phyloP scores from a whole-genome alignment of 2,888 invertebrate genomes.

The Gnatocerus cornutus region DNA sequence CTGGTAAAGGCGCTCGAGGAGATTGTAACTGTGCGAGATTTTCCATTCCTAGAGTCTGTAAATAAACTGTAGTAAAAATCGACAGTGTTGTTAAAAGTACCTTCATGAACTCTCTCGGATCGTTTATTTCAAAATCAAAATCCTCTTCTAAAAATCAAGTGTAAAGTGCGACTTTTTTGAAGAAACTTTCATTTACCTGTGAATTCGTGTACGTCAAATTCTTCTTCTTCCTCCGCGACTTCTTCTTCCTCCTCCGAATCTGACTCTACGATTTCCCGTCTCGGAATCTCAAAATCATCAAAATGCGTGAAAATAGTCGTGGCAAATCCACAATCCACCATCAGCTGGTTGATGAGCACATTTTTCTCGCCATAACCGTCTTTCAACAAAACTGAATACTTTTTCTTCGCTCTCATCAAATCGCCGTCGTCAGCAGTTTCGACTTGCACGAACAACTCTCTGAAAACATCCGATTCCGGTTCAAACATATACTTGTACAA shows the following conservation, averaged over 20 bases:
- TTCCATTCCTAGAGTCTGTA: not conserved
- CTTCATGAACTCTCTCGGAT: constrained; percentile 48
- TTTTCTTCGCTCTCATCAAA: constrained; percentile 69
- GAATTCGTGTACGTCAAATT: not conserved
- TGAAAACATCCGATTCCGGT: constrained; percentile 67
- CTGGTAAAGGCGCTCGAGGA: not conserved
- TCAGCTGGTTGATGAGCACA: constrained; percentile 71
- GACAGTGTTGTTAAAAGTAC: not conserved
- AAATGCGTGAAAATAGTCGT: constrained; percentile 53
- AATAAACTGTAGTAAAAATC: not conserved
- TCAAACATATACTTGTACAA: constrained; percentile 72
- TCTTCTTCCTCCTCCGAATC: constrained; percentile 39
- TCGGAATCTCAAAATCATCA: constrained; percentile 56
- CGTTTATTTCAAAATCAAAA: constrained; percentile 50
- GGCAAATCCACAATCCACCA: constrained; percentile 74
- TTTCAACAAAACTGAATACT: constrained; percentile 72
- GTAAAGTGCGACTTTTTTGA: no score
- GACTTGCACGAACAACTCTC: constrained; percentile 71
- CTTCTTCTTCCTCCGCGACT: not conserved
- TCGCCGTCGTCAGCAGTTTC: constrained; percentile 68
- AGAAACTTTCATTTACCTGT: no score
- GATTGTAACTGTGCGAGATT: no score
- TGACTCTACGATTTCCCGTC: constrained; percentile 8
- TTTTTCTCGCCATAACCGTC: constrained; percentile 71
- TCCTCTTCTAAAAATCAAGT: constrained; percentile 12